Percentiles rank a stretch among this genome's conserved stretches.
Conservation (phyloP, 2,888 invertebrate species). For the Pterostichus madidus region DNA sequence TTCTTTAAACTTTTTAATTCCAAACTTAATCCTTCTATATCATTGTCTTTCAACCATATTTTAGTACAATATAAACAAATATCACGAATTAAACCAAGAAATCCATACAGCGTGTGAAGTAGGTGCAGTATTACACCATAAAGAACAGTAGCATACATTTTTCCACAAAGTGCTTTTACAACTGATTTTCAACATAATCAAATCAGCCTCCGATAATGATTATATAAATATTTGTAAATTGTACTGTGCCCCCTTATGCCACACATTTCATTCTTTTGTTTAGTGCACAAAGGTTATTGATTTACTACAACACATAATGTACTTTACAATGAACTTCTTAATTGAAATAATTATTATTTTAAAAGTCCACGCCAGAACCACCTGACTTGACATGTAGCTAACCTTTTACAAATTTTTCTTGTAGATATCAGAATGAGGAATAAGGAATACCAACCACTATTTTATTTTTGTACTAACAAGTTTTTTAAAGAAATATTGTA, state of each 20-base stretch:
- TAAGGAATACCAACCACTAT: not conserved
- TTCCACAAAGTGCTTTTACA: not conserved
- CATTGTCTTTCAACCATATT: conserved; percentile 47
- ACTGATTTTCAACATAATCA: too few relatives aligned
- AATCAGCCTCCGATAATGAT: not conserved
- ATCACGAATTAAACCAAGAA: conserved; percentile 50
- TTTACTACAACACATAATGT: too few relatives aligned
- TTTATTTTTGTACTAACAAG: too few relatives aligned
- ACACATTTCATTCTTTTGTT: not conserved
- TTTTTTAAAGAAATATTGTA: too few relatives aligned
- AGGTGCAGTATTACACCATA: conserved; percentile 58
- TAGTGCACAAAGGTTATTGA: not conserved
- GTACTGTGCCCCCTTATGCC: conserved; percentile 1
- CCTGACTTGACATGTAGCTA: not conserved
- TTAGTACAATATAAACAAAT: conserved; percentile 48
- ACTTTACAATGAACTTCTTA: too few relatives aligned
- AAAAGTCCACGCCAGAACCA: not conserved
- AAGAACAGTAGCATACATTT: conserved; percentile 42
- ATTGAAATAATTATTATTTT: too few relatives aligned
- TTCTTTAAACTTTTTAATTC: conserved; percentile 74
- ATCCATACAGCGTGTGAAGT: conserved; percentile 62
- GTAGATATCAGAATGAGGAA: not conserved
- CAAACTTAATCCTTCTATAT: conserved; percentile 61
- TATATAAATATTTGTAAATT: not conserved
- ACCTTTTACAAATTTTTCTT: not conserved